Conservation (phyloP, 2,113 vertebrate genomes). For the Carollia perspicillata region DNA sequence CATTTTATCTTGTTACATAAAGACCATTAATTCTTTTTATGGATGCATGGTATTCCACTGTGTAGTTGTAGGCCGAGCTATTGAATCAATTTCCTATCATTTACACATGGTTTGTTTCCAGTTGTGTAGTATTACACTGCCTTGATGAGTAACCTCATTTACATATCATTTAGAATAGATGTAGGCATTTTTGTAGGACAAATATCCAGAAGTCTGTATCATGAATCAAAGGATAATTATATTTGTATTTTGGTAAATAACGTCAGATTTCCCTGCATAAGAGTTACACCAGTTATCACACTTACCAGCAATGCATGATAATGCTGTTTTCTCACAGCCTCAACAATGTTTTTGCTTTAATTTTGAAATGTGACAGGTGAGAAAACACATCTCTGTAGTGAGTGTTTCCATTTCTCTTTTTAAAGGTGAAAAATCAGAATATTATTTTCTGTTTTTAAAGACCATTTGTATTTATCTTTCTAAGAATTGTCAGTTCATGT, state of each 20-base stretch:
- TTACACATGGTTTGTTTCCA: background rate
- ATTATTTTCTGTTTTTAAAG: conserved; percentile 1
- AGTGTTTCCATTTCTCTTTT: background rate
- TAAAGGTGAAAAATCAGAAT: background rate
- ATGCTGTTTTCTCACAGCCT: background rate
- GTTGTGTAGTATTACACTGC: background rate
- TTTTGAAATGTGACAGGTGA: background rate
- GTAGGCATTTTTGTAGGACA: background rate
- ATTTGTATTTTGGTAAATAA: background rate
- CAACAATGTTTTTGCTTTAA: background rate
- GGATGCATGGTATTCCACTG: background rate
- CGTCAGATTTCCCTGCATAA: background rate
- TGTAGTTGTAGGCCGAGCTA: background rate
- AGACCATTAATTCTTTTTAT: background rate
- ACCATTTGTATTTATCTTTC: background rate
- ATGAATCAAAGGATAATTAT: background rate
- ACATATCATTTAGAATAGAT: conserved; percentile 14
- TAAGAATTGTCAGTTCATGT: background rate
- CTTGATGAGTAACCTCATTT: background rate
- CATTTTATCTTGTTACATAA: background rate
- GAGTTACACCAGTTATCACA: background rate
- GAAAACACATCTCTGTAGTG: background rate
- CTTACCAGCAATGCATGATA: background rate
- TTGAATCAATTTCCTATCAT: background rate
- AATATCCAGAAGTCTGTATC: background rate